Evolutionary conservation across 2,888 invertebrate species (phyloP).

Genomic region (Nemotelus nigrinus): DNA sequence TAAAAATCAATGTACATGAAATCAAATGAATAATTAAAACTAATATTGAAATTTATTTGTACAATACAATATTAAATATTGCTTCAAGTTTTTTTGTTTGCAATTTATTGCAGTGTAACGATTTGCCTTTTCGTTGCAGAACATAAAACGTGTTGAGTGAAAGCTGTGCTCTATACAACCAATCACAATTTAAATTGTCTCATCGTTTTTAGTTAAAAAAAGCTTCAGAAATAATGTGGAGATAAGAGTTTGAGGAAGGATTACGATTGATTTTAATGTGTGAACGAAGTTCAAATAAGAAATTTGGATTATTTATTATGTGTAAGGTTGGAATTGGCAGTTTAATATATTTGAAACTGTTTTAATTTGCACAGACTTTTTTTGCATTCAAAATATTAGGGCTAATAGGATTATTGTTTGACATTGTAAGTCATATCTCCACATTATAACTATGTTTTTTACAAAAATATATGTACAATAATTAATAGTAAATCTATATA

Average conservation of each 20-base stretch:
- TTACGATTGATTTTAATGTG: background rate
- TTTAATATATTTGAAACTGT: too few relatives aligned
- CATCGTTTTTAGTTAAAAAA: background rate
- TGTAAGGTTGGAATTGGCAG: too few relatives aligned
- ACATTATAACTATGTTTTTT: conserved; percentile 4
- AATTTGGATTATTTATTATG: too few relatives aligned
- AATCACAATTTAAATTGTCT: conserved; percentile 39
- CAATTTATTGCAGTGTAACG: too few relatives aligned
- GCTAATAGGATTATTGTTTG: background rate
- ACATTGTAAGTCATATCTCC: background rate
- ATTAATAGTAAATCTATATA: conserved; percentile 11
- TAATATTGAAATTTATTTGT: background rate
- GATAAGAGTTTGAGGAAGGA: background rate
- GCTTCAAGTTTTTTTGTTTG: too few relatives aligned
- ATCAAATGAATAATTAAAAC: background rate
- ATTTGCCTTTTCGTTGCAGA: conserved; percentile 7
- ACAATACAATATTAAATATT: too few relatives aligned
- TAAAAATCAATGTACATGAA: background rate
- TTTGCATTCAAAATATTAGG: too few relatives aligned
- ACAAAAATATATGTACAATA: conserved; percentile 30
- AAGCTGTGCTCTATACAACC: conserved; percentile 48
- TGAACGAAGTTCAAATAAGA: background rate
- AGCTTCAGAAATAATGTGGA: conserved; percentile 4
- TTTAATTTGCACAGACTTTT: too few relatives aligned
- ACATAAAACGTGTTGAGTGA: background rate